Evolutionary conservation across 2,888 invertebrate species (phyloP).

Genomic region (Polyommatus iphigenia): DNA sequence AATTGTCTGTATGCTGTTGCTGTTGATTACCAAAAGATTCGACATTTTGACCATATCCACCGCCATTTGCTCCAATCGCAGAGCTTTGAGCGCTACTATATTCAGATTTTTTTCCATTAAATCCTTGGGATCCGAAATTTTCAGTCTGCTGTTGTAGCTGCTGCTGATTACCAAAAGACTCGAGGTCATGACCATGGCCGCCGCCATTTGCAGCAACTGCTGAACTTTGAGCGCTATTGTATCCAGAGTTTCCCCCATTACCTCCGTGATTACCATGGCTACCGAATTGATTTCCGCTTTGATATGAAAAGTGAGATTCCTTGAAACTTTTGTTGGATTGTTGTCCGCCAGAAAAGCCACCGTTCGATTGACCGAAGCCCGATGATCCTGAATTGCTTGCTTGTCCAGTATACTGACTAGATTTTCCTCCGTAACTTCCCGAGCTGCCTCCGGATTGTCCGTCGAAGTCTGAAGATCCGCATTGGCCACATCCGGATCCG

Average conservation of each 20-base stretch:
- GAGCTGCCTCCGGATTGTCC: constrained; percentile 34
- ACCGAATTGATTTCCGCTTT: constrained; percentile 42
- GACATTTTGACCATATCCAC: background rate
- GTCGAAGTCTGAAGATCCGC: constrained; percentile 34
- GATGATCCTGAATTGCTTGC: background rate
- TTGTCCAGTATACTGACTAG: constrained; percentile 24
- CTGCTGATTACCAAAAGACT: constrained; percentile 18
- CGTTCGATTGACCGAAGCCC: background rate
- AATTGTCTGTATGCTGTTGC: background rate
- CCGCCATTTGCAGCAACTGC: background rate
- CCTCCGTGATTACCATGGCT: constrained; percentile 31
- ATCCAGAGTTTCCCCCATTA: constrained; percentile 25
- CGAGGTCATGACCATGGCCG: background rate
- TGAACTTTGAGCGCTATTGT: constrained; percentile 13
- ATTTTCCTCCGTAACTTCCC: constrained; percentile 17
- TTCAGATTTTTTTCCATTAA: constrained; percentile 10
- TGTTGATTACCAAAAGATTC: constrained; percentile 17
- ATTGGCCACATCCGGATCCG: constrained; percentile 34
- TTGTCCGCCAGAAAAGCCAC: background rate
- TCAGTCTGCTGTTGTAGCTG: background rate
- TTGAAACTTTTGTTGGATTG: constrained; percentile 43
- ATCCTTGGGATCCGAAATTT: background rate
- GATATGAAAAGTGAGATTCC: constrained; percentile 48
- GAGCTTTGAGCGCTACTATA: constrained; percentile 20
- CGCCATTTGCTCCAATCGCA: background rate